Base-by-base conservation (phyloP, 2,888 invertebrate species). In the Caenorhabditis sp. region DNA sequence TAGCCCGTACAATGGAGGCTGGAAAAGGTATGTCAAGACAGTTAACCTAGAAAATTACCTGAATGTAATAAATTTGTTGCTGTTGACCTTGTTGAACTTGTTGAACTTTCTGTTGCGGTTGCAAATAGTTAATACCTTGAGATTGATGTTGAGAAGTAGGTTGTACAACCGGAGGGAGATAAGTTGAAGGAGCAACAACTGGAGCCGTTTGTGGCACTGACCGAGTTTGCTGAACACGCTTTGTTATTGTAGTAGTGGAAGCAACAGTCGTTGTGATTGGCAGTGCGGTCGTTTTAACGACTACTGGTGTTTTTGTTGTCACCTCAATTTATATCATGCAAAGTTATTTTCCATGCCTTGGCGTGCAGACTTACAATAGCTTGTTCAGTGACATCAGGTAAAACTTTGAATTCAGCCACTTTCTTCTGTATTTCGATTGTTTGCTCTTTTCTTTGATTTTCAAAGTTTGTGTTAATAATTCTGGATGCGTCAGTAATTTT, bases 401-500 rank as follows among this genome's bases (percentile, higher is more conserved):
- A 15, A 37, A 64, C 64, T 69, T 61, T 69, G 50, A 77, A 28
- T n/a, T 77, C 69, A 15, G 70, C 79, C 8, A 78, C 70, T 53
- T 70, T 65, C 24, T 70, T 40, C 18, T 78, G 70, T 32, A 80
- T 28, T 15, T 61, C 72, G 15, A 61, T 11, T 11, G 28, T 55
- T 50, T 72, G 67, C 35, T 55, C 62, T 72, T 61, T 61, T n/a
- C 35, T 26, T 26, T 78, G 78, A 47, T 62, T 77, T 18, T 82
- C 74, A 28, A 82, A 55, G 50, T 70, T 72, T 18, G 53, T 55
- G 24, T 58, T 82, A 24, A 82, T 74, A 11, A 70, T 58, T 37
- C 82, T 56, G 6, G 82, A 82, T n/a, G 82, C 82, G 47, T 69
- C 74, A 0, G 78, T 70, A 22, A 83, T 83, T 53, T 83, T 83